These are phyloP conservation scores for Telmatochromis sp. DNA, from an alignment of 2,113 vertebrate genomes.

Conservation along the genomic window DNA sequence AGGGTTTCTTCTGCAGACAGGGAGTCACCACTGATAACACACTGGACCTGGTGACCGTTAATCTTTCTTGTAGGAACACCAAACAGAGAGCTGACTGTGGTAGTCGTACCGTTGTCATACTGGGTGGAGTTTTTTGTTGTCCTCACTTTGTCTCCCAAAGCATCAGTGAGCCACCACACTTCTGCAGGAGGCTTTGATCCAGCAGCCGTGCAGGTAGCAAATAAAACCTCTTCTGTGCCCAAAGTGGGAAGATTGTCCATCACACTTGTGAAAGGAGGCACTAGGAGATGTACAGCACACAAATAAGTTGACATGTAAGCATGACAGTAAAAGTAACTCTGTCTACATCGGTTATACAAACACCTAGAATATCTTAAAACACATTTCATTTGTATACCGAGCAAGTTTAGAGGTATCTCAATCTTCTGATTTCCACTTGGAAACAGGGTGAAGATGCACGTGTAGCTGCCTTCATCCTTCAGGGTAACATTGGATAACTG, in stretches of 20 bases:
- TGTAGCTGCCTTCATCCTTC: constrained; percentile 50
- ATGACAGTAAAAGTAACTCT: not conserved
- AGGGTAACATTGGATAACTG: not conserved
- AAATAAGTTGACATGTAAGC: not conserved
- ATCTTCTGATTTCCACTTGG: not conserved
- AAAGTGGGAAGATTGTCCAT: not conserved
- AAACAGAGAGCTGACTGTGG: not conserved
- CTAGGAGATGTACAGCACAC: not conserved
- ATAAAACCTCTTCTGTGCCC: not conserved
- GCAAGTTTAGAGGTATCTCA: not conserved
- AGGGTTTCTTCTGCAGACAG: not conserved
- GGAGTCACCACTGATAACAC: not conserved
- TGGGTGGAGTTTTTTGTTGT: not conserved
- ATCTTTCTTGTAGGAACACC: not conserved
- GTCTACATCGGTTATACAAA: not conserved
- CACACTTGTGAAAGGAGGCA: not conserved
- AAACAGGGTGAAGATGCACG: constrained; percentile 21
- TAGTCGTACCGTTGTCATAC: not conserved
- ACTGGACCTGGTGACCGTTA: not conserved
- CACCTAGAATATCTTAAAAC: not conserved
- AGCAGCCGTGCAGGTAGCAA: not conserved
- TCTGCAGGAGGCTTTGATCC: not conserved
- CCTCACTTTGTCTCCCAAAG: not conserved
- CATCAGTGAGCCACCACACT: not conserved
- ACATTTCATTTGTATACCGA: constrained; percentile 5